Base-by-base conservation (phyloP, 2,797 vertebrate species). In the Artibeus lituratus region DNA sequence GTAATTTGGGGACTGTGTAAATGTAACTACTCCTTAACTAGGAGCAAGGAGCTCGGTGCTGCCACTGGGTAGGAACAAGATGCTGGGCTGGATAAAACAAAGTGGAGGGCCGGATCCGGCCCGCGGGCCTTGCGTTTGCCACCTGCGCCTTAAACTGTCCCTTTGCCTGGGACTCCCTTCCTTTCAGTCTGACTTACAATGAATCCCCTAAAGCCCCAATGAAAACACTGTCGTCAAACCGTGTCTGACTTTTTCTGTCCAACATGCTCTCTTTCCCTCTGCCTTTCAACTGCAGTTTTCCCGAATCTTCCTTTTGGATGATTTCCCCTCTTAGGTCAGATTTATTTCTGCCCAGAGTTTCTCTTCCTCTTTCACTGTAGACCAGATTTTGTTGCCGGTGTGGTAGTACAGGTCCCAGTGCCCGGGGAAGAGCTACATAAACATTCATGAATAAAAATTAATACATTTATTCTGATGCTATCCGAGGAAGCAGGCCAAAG, bases 301-400 rank as follows among this genome's bases (percentile, higher is more conserved):
- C 42, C 87, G 11, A 4, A 37, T 5, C 12, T 62, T 44, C 39
- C 3, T 93, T 73, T 91, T 84, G 62, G 19, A 72, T 84, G 65
- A 80, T 57, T 92, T 91, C 26, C 0, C 39, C 14, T 3, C 6
- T 55, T 76, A 4, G 55, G 4, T 80, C 11, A 32, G 87, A 80
- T 87, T 87, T 90, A 70, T 85, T 90, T 91, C 59, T 77, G 53
- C 80, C 37, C 22, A 87, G 15, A 76, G 87, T 91, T 80, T 94
- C 62, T 86, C 59, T 94, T 49, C 16, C 10, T 90, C 0, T 37
- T 91, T 84, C 73, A 73, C 39, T 81, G 8, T 42, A 49, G 42
- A 67, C 16, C 73, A 92, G 15, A 65, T 51, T 91, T 84, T 87
- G 69, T 62, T 10, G 51, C 24, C 29, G 37, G 7, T 65, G 15